Conservation (phyloP, 2,888 invertebrate genomes). For the Drosophila histrio region DNA sequence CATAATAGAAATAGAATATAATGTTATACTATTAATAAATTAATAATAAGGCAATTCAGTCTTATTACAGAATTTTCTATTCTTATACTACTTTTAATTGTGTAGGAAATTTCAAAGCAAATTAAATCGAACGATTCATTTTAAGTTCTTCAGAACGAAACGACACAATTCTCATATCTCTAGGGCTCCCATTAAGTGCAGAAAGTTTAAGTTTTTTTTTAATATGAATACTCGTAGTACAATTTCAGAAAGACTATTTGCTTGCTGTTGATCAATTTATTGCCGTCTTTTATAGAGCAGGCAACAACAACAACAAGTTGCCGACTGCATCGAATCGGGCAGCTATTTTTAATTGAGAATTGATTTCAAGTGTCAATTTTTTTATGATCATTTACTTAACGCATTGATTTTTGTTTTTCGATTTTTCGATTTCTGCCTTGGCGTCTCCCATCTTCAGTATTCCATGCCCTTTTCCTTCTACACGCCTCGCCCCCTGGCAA, state of each 20-base stretch:
- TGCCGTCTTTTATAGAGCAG: neutral
- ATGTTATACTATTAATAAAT: no score
- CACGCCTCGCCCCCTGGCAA: neutral
- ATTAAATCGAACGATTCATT: no score
- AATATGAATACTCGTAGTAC: neutral
- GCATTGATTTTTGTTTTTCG: conserved; percentile 24
- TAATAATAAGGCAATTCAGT: no score
- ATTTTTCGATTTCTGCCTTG: neutral
- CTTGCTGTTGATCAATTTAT: conserved; percentile 29
- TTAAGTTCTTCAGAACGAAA: no score
- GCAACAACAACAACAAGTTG: conserved; percentile 17
- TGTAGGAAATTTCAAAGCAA: no score
- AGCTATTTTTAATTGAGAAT: conserved; percentile 48
- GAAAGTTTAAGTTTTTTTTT: neutral
- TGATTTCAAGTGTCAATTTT: conserved; percentile 66
- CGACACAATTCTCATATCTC: no score
- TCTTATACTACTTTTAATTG: no score
- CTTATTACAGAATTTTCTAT: no score
- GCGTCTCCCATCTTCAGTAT: neutral
- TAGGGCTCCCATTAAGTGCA: neutral
- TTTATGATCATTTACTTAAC: conserved; percentile 30
- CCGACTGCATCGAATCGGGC: neutral
- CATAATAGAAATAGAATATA: no score
- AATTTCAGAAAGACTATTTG: neutral
- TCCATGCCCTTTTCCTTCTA: neutral